Base-by-base conservation (phyloP, 2,888 invertebrate genomes). In the Hypercompe scribonia region DNA sequence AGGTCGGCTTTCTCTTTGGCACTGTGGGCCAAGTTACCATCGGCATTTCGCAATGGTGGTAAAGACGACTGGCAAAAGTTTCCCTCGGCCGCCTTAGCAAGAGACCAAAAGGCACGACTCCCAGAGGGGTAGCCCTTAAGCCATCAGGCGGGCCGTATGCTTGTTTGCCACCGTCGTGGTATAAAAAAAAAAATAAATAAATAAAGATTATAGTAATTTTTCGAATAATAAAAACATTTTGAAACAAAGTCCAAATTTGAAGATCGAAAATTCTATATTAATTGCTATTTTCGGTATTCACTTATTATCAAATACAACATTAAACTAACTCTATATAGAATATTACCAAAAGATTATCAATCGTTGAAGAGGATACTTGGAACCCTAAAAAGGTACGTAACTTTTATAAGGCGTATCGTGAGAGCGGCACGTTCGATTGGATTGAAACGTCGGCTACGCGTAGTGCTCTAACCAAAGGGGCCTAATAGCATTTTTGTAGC, bases 401-500 rank as follows among this genome's bases (percentile, higher is more conserved):
- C 88, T 88, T 88, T 90, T 86, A 87, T 86, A 79, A 85, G 83
- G 81, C 84, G 84, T 90, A 88, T 89, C 85, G 87, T 80, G 81
- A 81, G 84, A 84, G 86, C 82, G 88, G 87, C 90, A 89, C 90
- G 89, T 91, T 89, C 91, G 91, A 93, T 93, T 91, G 91, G 91
- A 93, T 93, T 92, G 92, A 91, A 92, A 90, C 90, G 91, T 91
- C 86, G 88, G 84, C 87, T 86, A 81, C 82, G 86, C 86, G 86
- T 78, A 90, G 88, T 88, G 86, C 86, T 54, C 50, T 85, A 85
- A 82, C 86, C 88, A 88, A 88, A 90, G 89, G 91, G 91, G 88
- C 92, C 89, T 93, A 94, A 94, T 93, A 90, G 90, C 91, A 92
- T 93, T 94, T 93, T 89, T 92, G 87, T 89, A 90, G 90, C 81